Conservation (phyloP, 2,113 vertebrate genomes). For the Petromus typicus region DNA sequence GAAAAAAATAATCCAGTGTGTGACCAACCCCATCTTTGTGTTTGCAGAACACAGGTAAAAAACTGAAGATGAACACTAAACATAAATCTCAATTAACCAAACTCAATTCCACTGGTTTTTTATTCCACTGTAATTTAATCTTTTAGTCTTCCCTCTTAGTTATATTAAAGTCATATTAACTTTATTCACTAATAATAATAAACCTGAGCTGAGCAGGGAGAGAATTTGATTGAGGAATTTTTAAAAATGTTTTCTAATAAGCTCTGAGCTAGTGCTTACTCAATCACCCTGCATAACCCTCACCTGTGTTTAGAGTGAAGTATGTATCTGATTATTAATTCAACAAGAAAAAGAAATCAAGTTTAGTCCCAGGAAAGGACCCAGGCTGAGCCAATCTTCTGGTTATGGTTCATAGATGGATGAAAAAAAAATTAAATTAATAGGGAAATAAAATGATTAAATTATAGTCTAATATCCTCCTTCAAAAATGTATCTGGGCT, state of each 20-base stretch:
- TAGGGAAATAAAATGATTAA: background rate
- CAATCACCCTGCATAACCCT: background rate
- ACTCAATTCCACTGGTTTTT: constrained; percentile 19
- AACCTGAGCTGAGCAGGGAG: background rate
- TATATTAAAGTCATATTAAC: constrained; percentile 37
- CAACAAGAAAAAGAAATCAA: background rate
- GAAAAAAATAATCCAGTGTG: background rate
- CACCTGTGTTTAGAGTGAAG: background rate
- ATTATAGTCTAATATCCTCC: background rate
- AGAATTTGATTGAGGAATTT: background rate
- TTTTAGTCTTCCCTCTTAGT: constrained; percentile 3
- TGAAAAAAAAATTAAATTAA: background rate
- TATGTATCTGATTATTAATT: background rate
- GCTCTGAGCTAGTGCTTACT: background rate
- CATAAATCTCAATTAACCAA: background rate
- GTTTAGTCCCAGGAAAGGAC: background rate
- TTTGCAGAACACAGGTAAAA: background rate
- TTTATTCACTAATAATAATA: background rate
- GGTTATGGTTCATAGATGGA: background rate
- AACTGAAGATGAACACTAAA: background rate
- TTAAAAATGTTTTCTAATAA: background rate
- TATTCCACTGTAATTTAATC: constrained; percentile 30
- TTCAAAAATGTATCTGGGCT: background rate
- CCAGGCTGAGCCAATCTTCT: background rate
- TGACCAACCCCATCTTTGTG: background rate